Evolutionary conservation across 2,888 invertebrate genomes (phyloP), one percentile per base, ranked within the genome.

Genomic region (Unio delphinus): DNA sequence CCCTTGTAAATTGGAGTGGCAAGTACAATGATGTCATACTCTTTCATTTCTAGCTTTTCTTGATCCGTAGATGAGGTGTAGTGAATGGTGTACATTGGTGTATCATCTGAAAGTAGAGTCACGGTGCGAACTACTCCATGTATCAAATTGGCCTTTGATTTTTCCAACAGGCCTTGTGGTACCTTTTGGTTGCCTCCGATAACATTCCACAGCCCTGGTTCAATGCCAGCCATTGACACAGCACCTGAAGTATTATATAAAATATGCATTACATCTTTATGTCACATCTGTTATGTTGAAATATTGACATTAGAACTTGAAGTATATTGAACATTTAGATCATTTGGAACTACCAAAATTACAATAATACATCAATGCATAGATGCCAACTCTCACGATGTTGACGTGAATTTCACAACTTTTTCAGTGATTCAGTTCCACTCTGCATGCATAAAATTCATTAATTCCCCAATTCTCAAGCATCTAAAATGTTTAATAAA

Each of bases 21-120:
- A 26, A 93, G 75, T 61, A 93, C 90, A 3, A 93, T 92, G 69
- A 92, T 89, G 79, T 93, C 93, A 80, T 92, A 93, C 69, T 84
- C 83, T 57, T 78, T 79, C 11, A 74, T 73, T 20, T 76, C 72
- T 0, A 69, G 26, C 23, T 77, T 74, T 6, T 69, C 70, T 58
- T 65, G 64, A 34, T 65, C 26, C 20, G 65, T 65, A 3, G 68
- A 58, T 4, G 63, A 70, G 17, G 75, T 58, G 64, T 84, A 85
- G 61, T 81, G 75, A 17, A 86, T 69, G 72, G 84, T 83, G 69
- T 85, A 87, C 3, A 80, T 75, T 4, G 76, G 74, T 34, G 77
- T 76, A 7, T 78, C 79, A 28, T 83, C 83, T 59, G 79, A 77
- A 3, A 76, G 69, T 45, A 84, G 69, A 15, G 75, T 71, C 8